Base-by-base conservation (phyloP, 1,140 invertebrate species). In the Drosophila jambulina region DNA sequence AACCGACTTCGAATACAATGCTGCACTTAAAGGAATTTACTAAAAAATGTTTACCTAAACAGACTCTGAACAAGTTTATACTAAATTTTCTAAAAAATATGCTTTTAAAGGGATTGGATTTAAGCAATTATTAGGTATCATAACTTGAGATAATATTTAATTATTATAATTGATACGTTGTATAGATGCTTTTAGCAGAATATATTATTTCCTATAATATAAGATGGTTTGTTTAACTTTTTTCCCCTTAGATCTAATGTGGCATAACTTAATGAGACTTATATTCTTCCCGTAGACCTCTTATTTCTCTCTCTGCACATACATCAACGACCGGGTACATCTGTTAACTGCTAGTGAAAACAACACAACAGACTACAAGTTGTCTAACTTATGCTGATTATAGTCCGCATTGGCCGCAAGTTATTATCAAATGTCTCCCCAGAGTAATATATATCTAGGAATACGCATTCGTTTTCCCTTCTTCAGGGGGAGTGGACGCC, bases 401-500 rank as follows among this genome's bases (percentile, higher is more conserved):
- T 82, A 90, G 84, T 27, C 53, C 53, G 64, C 84, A 84, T 90
- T 76, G 67, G 51, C 85, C 85, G 85, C 86, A 90, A 90, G 81
- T 88, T 88, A 88, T 88, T 88, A 88, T 88, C 85, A 90, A 88
- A 90, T 88, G 85, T 85, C 81, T 88, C 85, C 85, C 85, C 61
- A 51, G 85, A 79, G 85, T 85, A 81, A 88, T 90, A 87, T 87
- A 84, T 87, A 87, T 88, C 64, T 75, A 71, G 21, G 15, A 34
- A 53, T 34, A 45, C 21, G 45, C 27, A 43, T 27, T 27, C 25
- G n/a, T 17, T 32, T 27, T 23, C 36, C 21, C 15, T 29, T 23
- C 25, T 36, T 25, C 15, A 6, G 56, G 34, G 21, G 21, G 9
- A 29, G 25, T 49, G 25, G 17, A 27, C 25, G 4, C 4, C 21